phyloP scores from a whole-genome alignment of 2,797 vertebrate genomes.

The Threskiornis aethiopicus region DNA sequence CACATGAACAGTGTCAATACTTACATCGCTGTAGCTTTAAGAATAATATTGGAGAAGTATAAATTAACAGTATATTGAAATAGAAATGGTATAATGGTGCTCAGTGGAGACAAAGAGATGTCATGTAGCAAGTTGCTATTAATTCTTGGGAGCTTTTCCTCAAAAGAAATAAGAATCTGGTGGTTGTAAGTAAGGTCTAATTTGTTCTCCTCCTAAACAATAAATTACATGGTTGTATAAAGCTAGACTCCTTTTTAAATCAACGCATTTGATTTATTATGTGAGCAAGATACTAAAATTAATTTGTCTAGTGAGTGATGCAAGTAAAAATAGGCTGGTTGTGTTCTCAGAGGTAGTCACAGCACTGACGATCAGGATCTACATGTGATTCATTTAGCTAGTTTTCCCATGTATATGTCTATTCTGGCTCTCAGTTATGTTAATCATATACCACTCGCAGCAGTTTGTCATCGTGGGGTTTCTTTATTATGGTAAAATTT shows the following conservation, averaged over 20 bases:
- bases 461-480: not conserved
- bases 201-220: not conserved
- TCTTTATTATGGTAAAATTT: not conserved
- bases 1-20: not conserved
- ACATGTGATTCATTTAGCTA: not conserved
- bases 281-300: not conserved
- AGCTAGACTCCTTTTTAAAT: not conserved
- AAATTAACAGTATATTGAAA: not conserved
- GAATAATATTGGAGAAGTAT: not conserved
- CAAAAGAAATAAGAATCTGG: not conserved
- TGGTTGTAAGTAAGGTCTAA: not conserved
- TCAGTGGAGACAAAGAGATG: not conserved
- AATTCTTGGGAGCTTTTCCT: not conserved
- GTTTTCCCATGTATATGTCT: not conserved
- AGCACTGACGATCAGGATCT: not conserved
- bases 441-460: not conserved
- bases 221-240: not conserved
- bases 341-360: not conserved
- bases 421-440: not conserved
- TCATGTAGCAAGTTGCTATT: not conserved
- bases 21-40: not conserved
- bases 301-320: not conserved
- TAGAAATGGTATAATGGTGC: not conserved
- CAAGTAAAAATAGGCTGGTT: conserved; percentile 14
- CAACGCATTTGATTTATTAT: not conserved